phyloP scores from a whole-genome alignment of 2,113 vertebrate species.

The Desmodus rotundus region DNA sequence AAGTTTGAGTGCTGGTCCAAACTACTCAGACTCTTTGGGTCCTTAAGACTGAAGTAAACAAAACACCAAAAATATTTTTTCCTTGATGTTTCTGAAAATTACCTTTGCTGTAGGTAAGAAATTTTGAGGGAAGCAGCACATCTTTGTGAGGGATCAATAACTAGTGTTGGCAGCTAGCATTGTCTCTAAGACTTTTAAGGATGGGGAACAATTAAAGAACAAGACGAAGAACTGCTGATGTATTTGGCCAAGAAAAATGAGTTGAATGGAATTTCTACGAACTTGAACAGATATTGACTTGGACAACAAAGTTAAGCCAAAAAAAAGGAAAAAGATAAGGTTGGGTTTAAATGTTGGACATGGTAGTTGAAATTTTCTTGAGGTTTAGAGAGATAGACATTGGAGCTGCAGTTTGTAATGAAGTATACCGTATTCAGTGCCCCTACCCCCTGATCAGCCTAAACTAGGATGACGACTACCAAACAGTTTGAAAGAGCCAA shows the following conservation, averaged over 20 bases:
- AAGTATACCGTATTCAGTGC: background rate
- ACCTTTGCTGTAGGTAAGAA: background rate
- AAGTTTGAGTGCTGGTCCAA: background rate
- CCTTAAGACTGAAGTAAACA: background rate
- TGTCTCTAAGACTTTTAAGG: background rate
- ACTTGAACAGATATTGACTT: background rate
- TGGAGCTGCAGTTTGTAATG: background rate
- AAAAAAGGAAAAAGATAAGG: background rate
- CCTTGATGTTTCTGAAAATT: background rate
- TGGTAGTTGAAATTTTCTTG: background rate
- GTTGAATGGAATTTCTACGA: slow-evolving; percentile 3
- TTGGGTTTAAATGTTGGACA: background rate
- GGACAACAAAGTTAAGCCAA: slow-evolving; percentile 2
- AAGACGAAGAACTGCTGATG: background rate
- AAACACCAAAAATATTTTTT: background rate
- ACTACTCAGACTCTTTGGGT: background rate
- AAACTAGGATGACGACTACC: background rate
- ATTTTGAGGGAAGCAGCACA: background rate
- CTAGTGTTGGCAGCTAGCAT: background rate
- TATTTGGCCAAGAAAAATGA: background rate
- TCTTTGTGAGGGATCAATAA: background rate
- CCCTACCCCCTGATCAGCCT: background rate
- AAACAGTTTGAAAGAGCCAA: background rate
- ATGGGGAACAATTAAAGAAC: background rate
- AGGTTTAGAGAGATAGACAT: background rate